Conservation (phyloP, 2,797 vertebrate species). For the Acanthurus leucopareius region DNA sequence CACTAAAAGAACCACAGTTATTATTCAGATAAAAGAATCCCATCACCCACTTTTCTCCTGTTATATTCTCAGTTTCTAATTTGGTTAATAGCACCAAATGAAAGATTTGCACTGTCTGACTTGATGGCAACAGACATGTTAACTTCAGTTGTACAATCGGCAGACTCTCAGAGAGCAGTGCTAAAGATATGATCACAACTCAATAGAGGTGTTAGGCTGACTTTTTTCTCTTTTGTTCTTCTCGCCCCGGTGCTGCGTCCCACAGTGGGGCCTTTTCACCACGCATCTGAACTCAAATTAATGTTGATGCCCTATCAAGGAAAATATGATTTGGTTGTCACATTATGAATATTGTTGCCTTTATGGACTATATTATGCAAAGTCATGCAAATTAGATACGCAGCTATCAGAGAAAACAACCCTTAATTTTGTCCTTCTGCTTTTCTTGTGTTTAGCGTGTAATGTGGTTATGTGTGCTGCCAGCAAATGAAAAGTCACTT, state of each 20-base stretch:
- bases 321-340: conserved; percentile 79
- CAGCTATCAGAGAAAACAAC: conserved; percentile 83
- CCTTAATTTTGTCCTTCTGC: conserved; percentile 83
- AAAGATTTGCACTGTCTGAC: conserved; percentile 49
- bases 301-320: conserved; percentile 75
- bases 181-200: conserved; percentile 58
- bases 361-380: conserved; percentile 83
- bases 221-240: conserved; percentile 4
- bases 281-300: conserved; percentile 64
- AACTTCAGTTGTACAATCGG: conserved; percentile 69
- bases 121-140: conserved; percentile 67
- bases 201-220: conserved; percentile 27
- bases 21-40: conserved; percentile 51
- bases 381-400: conserved; percentile 84
- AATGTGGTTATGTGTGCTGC: conserved; percentile 81
- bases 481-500: conserved; percentile 86
- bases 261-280: conserved; percentile 29
- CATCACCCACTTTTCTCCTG: conserved; percentile 36
- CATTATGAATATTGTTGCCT: conserved; percentile 77
- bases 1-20: conserved; percentile 21
- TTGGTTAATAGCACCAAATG: conserved; percentile 71
- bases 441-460: conserved; percentile 82
- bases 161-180: conserved; percentile 55
- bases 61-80: conserved; percentile 67
- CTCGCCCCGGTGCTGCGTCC: not conserved